Base-by-base conservation (phyloP, 37 sponge, comb jelly and placozoan species). In the Aplysina aerophoba region DNA sequence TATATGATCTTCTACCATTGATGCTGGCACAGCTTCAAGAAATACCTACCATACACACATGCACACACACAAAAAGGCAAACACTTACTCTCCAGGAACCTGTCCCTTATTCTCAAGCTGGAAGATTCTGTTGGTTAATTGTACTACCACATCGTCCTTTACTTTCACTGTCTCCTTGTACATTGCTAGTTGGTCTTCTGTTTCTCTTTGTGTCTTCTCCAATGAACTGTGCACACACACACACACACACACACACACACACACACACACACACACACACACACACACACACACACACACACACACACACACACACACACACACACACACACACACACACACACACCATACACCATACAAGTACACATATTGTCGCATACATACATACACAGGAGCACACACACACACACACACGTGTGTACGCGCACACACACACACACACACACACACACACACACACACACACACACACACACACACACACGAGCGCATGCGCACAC, bases 131-230 rank as follows among this genome's bases (percentile, higher is more conserved):
- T 93, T 93, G 67, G 93, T 93, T 62, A 93, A 80, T 3, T 93
- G 77, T 36, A 93, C 63, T 0, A 93, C 94, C 0, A 93, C 88
- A 14, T 93, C 85, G 62, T 93, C 94, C 73, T 93, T 93, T 12
- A 83, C 94, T n/a, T 34, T 55, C 83, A 93, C 41, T 2, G 89
- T 87, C 79, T 93, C 94, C 60, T 87, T 84, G 81, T 65, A 90
- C 79, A 93, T 62, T 6, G 62, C 67, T 21, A 93, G 36, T 67
- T 89, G 87, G 30, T 93, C 93, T 15, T 74, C 83, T 66, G 85
- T 54, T 33, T 31, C 73, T 6, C 2, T 27, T 15, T 3, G 64
- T 44, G 27, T 60, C 22, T 21, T 57, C 21, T 25, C 30, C 28
- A 64, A n/a, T 34, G 24, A 64, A n/a, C 28, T 22, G 35, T 50